These are phyloP conservation scores for Anoplopoma fimbria DNA, from an alignment of 2,113 vertebrate genomes.

Conservation along the genomic window DNA sequence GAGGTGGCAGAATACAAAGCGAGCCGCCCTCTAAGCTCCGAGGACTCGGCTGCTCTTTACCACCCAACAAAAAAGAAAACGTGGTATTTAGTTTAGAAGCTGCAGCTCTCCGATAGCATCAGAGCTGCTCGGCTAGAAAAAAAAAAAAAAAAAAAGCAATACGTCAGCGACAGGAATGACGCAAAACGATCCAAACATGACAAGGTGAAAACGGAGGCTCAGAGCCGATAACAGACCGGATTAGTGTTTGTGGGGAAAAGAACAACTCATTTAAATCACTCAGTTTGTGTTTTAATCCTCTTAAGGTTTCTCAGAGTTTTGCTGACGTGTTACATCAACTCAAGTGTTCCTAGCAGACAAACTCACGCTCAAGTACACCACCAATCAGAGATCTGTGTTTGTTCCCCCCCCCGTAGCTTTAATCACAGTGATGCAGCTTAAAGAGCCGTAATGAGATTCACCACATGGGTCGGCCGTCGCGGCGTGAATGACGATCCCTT, in stretches of 20 bases:
- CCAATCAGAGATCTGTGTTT: neutral
- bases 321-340: constrained; percentile 14
- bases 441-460: constrained; percentile 46
- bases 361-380: constrained; percentile 2
- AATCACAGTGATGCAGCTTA: constrained; percentile 55
- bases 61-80: neutral
- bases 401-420: constrained; percentile 1
- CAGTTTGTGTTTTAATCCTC: neutral
- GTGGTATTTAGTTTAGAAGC: neutral
- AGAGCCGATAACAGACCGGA: neutral
- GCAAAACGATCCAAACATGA: neutral
- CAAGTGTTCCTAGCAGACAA: neutral
- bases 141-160: too few relatives aligned
- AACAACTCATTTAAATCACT: neutral
- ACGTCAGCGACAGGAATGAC: neutral
- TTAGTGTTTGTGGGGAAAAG: neutral
- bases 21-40: constrained; percentile 10
- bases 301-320: too few relatives aligned
- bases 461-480: constrained; percentile 32
- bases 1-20: constrained; percentile 35
- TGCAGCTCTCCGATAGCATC: constrained; percentile 18
- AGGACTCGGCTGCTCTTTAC: constrained; percentile 12
- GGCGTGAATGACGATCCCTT: constrained; percentile 46
- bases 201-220: neutral
- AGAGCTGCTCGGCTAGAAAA: too few relatives aligned